Percentiles rank a stretch among this genome's conserved stretches.
These are phyloP conservation scores for Varecia variegata DNA, from an alignment of 2,797 vertebrate genomes.

Conservation along the genomic window DNA sequence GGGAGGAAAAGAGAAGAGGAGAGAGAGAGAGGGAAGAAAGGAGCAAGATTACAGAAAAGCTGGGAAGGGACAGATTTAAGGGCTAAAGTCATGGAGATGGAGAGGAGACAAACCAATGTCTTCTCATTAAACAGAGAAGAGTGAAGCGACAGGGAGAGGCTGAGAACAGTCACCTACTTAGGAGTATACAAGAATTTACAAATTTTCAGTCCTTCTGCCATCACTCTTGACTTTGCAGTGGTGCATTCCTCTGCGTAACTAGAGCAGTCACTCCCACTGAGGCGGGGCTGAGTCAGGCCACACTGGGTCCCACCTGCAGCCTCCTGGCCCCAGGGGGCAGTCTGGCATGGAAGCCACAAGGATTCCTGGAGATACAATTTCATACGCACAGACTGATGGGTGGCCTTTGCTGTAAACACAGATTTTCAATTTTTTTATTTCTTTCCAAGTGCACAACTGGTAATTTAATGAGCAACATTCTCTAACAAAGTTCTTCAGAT, in stretches of 20 bases:
- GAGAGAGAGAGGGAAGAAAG: background rate
- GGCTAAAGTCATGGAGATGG: background rate
- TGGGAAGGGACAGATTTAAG: background rate
- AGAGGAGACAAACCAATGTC: background rate
- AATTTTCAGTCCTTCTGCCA: background rate
- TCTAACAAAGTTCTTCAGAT: background rate
- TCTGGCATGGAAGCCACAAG: background rate
- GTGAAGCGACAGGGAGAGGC: background rate
- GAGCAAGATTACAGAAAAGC: background rate
- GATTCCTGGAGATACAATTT: background rate
- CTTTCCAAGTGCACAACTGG: background rate
- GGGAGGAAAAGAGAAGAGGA: background rate
- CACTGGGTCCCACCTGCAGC: background rate
- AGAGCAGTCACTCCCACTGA: background rate
- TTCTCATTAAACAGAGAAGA: background rate
- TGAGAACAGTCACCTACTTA: background rate
- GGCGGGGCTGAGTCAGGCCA: background rate
- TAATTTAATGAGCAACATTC: conserved; percentile 11
- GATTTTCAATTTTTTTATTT: conserved; percentile 17
- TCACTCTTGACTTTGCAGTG: background rate
- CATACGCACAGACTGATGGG: background rate
- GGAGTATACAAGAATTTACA: background rate
- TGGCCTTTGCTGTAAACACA: conserved; percentile 22
- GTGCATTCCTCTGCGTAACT: background rate
- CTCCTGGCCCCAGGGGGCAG: background rate